A percentile compares a stretch with the other conserved stretches of the same genome.
These are phyloP conservation scores for Chorisops tibialis DNA, from an alignment of 2,888 invertebrate genomes.

Conservation along the genomic window DNA sequence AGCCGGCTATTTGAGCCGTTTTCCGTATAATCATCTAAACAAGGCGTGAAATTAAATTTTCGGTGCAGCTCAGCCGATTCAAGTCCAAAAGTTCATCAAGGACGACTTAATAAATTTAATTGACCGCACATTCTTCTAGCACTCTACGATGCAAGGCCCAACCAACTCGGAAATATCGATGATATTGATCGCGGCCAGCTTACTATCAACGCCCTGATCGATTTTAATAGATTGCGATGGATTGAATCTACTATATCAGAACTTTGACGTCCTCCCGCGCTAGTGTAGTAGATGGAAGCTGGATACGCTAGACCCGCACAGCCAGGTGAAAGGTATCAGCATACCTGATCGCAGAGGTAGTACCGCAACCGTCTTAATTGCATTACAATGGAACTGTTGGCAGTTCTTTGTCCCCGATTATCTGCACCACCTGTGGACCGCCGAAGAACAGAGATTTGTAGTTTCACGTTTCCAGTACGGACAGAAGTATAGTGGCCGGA, in stretches of 20 bases:
- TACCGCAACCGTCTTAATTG: neutral
- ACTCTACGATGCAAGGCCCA: neutral
- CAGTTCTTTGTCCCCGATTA: conserved; percentile 14
- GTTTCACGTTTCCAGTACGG: too few relatives aligned
- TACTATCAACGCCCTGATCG: conserved; percentile 10
- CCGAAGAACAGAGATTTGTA: neutral
- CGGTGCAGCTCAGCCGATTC: neutral
- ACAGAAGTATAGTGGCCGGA: too few relatives aligned
- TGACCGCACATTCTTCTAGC: neutral
- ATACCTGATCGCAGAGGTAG: neutral
- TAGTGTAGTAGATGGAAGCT: too few relatives aligned
- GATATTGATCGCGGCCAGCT: neutral
- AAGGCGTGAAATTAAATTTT: conserved; percentile 14
- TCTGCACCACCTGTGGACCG: conserved; percentile 5
- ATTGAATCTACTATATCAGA: too few relatives aligned
- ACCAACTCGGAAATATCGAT: neutral
- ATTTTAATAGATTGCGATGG: neutral
- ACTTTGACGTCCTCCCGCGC: too few relatives aligned
- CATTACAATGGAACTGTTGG: conserved; percentile 11
- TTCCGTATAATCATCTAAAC: neutral
- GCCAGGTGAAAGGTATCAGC: conserved; percentile 6
- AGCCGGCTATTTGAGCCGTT: neutral
- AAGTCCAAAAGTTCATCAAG: conserved; percentile 12
- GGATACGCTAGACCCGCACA: too few relatives aligned
- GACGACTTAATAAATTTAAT: neutral